Evolutionary conservation across 2,797 vertebrate genomes (phyloP).

Genomic region (Poecilia wingei): DNA sequence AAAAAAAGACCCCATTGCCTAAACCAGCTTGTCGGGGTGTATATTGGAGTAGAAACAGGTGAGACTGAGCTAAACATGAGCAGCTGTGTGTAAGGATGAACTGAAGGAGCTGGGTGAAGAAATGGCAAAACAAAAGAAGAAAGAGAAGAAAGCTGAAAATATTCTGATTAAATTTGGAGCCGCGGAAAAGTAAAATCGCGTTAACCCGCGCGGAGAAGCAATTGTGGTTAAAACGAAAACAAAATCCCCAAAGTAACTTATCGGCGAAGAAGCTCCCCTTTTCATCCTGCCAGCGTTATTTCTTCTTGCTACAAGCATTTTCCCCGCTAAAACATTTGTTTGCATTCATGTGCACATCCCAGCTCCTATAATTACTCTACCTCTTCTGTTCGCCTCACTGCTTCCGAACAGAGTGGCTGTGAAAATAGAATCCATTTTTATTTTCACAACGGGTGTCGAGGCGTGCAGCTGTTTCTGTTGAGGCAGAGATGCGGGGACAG

Average conservation of each 20-base stretch:
- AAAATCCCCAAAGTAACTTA: constrained; percentile 7
- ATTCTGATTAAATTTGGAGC: constrained; percentile 8
- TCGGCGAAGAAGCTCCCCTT: constrained; percentile 4
- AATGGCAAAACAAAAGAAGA: background rate
- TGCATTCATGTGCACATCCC: constrained; percentile 65
- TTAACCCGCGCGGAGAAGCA: constrained; percentile 23
- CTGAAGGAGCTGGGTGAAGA: background rate
- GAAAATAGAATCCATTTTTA: constrained; percentile 61
- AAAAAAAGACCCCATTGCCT: background rate
- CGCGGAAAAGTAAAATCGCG: constrained; percentile 1
- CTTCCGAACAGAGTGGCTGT: constrained; percentile 61
- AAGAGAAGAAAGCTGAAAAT: background rate
- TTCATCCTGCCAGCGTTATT: constrained; percentile 28
- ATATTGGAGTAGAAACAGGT: background rate
- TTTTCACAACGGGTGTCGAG: constrained; percentile 56
- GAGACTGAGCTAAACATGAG: background rate
- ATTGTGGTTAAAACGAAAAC: constrained; percentile 23
- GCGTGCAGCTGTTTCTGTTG: constrained; percentile 55
- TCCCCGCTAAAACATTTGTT: constrained; percentile 51
- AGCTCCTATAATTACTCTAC: constrained; percentile 67
- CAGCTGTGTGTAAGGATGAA: background rate
- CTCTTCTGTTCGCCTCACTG: constrained; percentile 60
- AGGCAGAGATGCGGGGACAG: constrained; percentile 34
- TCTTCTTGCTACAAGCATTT: constrained; percentile 46
- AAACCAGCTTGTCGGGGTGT: background rate